Percentiles rank a stretch among this genome's conserved stretches.
These are phyloP conservation scores for Orthosia cruda DNA, from an alignment of 2,888 invertebrate genomes.

Conservation along the genomic window DNA sequence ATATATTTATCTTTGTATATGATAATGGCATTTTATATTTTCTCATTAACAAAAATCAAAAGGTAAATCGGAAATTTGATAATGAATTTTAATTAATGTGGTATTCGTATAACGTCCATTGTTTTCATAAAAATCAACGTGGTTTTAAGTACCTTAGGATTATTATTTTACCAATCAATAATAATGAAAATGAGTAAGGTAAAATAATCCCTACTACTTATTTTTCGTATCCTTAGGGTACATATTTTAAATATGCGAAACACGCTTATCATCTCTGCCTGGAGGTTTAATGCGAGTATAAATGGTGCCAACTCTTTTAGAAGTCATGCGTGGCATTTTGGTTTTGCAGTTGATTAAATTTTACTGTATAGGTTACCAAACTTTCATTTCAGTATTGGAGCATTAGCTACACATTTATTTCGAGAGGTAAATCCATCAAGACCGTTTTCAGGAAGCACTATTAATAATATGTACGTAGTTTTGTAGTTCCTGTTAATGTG, in stretches of 20 bases:
- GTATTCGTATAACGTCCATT: too few species aligned
- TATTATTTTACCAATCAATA: too few species aligned
- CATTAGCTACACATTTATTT: constrained; percentile 17
- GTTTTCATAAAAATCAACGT: too few species aligned
- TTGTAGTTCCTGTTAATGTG: constrained; percentile 16
- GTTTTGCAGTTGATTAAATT: constrained; percentile 33
- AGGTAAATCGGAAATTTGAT: too few species aligned
- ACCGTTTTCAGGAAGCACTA: constrained; percentile 13
- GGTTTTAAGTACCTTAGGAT: too few species aligned
- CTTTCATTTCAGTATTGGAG: constrained; percentile 9
- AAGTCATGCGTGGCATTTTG: constrained; percentile 17
- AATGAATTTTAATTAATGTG: too few species aligned
- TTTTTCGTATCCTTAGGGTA: neutral
- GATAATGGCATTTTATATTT: too few species aligned
- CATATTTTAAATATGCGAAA: constrained; percentile 19
- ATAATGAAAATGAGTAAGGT: neutral
- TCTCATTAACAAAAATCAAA: too few species aligned
- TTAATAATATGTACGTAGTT: neutral
- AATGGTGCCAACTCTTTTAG: constrained; percentile 25
- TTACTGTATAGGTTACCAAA: constrained; percentile 14
- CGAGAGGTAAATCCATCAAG: constrained; percentile 1
- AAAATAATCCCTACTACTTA: neutral
- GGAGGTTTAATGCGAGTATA: constrained; percentile 27
- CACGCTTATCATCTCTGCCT: constrained; percentile 3
- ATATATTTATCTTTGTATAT: too few species aligned